Base-by-base conservation (phyloP, 2,797 vertebrate genomes). In the Spinibarbus caldwelli region DNA sequence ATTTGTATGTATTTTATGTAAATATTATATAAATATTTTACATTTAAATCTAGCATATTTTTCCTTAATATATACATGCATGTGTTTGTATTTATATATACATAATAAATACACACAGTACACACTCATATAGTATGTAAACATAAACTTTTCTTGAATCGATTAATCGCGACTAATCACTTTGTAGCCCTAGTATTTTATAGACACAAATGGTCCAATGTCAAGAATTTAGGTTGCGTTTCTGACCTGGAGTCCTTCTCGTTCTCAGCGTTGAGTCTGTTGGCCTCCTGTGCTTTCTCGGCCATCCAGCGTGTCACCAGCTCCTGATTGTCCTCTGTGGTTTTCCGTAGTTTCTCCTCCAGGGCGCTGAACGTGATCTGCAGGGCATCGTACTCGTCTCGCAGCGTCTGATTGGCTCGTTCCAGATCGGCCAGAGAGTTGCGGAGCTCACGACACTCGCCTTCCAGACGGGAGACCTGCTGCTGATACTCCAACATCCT, bases 231-330 rank as follows among this genome's bases (percentile, higher is more conserved):
- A 64, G 6, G 34, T 59, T 26, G 8, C 34, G 34, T 15, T 1
- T 57, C 54, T 47, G 81, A 98, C 98, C 96, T 97, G 86, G 92
- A 96, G 93, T 99, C 98, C 90, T 99, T 99, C 90, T 99, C 98
- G 26, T 99, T 99, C 93, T 99, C 98, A 0, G 98, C 97, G 36
- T 99, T 99, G 11, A 99, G 94, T 43, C 94, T 93, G 93, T 99
- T 99, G 80, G 98, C 98, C 92, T 99, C 98, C 91, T 97, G 97
- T 12, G 98, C 97, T 80, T 99, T 99, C 94, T 99, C 98, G 0
- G 98, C 97, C 98, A 99, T 99, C 98, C 98, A 99, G 12, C 98
- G 96, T 0, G 97, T 96, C 84, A 99, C 97, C 80, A 99, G 94
- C 91, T 99, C 98, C 95, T 97, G 97, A 94, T 99, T 99, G 92